These are phyloP conservation scores for Cyanoramphus novaezelandiae DNA, from an alignment of 2,113 vertebrate species.

Conservation along the genomic window DNA sequence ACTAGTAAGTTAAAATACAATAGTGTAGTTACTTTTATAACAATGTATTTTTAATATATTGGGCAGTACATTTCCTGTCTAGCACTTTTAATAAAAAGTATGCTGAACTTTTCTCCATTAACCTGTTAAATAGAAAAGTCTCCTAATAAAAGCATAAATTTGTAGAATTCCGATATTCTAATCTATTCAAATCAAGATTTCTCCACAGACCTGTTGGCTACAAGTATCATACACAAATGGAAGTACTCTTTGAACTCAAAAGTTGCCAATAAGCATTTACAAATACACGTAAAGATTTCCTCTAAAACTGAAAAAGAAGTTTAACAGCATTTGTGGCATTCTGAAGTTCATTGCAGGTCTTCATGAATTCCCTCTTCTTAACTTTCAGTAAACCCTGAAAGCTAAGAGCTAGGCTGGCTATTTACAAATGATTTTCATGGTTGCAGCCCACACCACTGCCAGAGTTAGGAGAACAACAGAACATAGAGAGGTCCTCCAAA, in stretches of 20 bases:
- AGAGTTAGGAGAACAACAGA: slow-evolving; percentile 25
- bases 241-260: background rate
- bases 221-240: background rate
- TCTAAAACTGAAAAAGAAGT: background rate
- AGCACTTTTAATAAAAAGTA: background rate
- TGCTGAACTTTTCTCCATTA: background rate
- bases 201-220: background rate
- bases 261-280: slow-evolving; percentile 16
- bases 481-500: background rate
- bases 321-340: background rate
- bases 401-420: background rate
- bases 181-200: background rate
- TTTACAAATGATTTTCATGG: background rate
- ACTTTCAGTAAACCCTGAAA: background rate
- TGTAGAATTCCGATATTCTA: background rate
- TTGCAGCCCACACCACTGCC: background rate
- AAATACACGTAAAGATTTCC: background rate
- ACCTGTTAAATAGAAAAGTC: background rate
- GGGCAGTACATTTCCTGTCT: background rate
- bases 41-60: background rate
- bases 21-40: background rate
- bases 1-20: background rate
- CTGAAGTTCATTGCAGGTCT: background rate
- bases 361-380: background rate
- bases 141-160: background rate